Evolutionary conservation across 2,797 vertebrate species (phyloP).

Genomic region (Iguana delicatissima): DNA sequence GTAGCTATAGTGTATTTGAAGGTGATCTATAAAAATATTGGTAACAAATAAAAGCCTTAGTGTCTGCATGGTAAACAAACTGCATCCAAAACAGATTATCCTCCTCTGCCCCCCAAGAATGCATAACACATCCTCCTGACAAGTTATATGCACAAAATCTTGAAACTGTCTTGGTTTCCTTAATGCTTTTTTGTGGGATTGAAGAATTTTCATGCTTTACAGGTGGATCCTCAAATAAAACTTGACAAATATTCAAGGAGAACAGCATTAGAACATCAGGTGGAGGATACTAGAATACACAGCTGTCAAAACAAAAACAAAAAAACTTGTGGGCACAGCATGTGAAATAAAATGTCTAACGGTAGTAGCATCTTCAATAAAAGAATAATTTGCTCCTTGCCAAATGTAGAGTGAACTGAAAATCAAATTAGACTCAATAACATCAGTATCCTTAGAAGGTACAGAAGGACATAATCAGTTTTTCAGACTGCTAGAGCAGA

Average conservation of each 20-base stretch:
- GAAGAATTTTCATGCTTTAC: conserved; percentile 31
- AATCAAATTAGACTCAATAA: conserved; percentile 60
- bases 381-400: conserved; percentile 50
- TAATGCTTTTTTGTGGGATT: conserved; percentile 47
- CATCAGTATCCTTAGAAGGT: conserved; percentile 45
- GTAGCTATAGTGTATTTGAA: neutral
- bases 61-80: conserved; percentile 8
- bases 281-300: conserved; percentile 32
- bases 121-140: conserved; percentile 23
- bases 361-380: conserved; percentile 21
- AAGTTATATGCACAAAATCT: conserved; percentile 23
- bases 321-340: conserved; percentile 38
- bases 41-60: neutral
- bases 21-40: conserved; percentile 1
- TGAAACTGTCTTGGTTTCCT: conserved; percentile 43
- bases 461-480: conserved; percentile 43
- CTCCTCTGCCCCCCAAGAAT: neutral
- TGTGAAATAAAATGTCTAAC: conserved; percentile 40
- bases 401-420: conserved; percentile 6
- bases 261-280: conserved; percentile 33
- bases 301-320: conserved; percentile 58
- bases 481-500: conserved; percentile 48
- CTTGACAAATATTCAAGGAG: conserved; percentile 28
- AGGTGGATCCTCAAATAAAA: conserved; percentile 39
- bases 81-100: neutral